Evolutionary conservation across 2,113 vertebrate species (phyloP).

Genomic region (Acinonyx jubatus): DNA sequence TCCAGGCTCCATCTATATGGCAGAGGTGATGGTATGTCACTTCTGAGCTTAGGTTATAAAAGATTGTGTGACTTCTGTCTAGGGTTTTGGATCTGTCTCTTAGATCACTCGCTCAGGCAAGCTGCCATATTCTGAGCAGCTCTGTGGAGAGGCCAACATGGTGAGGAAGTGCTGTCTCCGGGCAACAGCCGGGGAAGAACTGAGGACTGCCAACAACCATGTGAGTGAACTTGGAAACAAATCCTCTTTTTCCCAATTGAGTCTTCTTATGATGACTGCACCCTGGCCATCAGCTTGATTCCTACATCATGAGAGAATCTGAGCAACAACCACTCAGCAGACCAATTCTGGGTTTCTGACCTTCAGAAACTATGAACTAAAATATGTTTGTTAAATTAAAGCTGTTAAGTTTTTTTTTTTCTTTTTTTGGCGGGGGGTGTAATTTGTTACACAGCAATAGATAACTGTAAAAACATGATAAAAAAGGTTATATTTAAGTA

Average conservation of each 20-base stretch:
- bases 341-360: background rate
- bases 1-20: background rate
- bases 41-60: background rate
- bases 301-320: background rate
- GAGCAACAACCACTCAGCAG: background rate
- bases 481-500: background rate
- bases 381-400: background rate
- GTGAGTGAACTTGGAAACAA: background rate
- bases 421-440: background rate
- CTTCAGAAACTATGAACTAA: background rate
- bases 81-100: background rate
- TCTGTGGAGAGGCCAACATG: background rate
- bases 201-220: background rate
- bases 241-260: background rate
- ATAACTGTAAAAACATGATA: background rate
- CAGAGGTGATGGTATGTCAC: background rate
- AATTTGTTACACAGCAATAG: slow-evolving; percentile 5
- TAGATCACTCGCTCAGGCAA: background rate
- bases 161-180: background rate
- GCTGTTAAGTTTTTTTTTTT: background rate
- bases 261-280: background rate
- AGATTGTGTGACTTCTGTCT: background rate
- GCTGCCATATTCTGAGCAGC: background rate
- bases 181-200: background rate
- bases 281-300: background rate